Evolutionary conservation across 2,113 vertebrate species (phyloP), one percentile per base, ranked within the genome.

Genomic region (Antechinus stuartii): DNA sequence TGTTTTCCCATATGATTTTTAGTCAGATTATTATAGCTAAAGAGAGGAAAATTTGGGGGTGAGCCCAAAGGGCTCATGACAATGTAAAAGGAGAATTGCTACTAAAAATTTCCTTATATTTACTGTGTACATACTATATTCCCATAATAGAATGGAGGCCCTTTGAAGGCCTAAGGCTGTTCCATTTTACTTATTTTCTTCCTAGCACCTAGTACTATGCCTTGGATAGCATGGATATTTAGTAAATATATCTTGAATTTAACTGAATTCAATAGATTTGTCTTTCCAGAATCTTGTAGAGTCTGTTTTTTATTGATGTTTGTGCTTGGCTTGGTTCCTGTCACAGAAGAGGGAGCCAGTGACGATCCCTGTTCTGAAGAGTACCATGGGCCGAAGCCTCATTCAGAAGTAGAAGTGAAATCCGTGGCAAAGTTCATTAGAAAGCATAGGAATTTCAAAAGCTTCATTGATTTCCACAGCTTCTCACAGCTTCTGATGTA

Each of bases 401-500:
- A 98, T 96, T 99, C 99, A 0, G 99, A 99, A 97, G 97, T 98
- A 89, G 99, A 99, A 93, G 99, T 99, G 10, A 97, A 95, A 89
- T 98, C 98, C 0, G 57, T 99, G 2, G 98, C 98, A 0, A 30
- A 99, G 95, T 99, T 99, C 55, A 98, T 99, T 91, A 96, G 96
- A 94, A 93, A 52, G 0, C 99, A 98, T 0, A 98, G 98, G 0
- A 96, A 99, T n/a, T 92, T 99, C 97, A 97, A 68, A 95, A 97
- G 98, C 47, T 99, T 99, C 97, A 97, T 99, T 4, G 98, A 98
- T 93, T 97, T 99, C 47, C 99, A 99, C 95, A 99, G 98, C 54
- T 99, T 99, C 50, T 99, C 99, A 0, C 99, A 99, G 97, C 97
- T 99, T 91, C 98, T 99, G 94, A 98, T 99, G 98, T 99, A 98